These are phyloP conservation scores for Apodemus sylvaticus DNA, from an alignment of 2,113 vertebrate species.

Conservation along the genomic window DNA sequence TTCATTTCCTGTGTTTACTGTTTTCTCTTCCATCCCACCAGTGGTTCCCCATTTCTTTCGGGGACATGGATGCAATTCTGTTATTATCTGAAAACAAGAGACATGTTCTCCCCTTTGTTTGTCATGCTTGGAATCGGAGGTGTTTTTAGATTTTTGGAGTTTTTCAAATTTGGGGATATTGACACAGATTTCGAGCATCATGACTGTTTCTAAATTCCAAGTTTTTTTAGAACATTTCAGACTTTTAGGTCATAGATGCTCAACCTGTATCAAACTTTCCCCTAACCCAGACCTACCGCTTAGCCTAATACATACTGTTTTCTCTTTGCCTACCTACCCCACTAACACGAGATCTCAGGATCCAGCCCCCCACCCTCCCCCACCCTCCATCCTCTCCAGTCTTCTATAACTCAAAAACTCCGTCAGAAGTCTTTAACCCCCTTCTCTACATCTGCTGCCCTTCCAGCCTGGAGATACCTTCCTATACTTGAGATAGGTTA, in stretches of 20 bases:
- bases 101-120: neutral
- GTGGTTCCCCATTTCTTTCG: neutral
- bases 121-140: neutral
- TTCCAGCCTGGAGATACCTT: neutral
- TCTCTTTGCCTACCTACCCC: neutral
- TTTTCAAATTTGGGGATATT: neutral
- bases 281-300: neutral
- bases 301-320: neutral
- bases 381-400: too few species aligned
- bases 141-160: neutral
- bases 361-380: neutral
- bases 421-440: neutral
- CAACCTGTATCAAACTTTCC: neutral
- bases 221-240: neutral
- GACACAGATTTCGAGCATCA: neutral
- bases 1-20: neutral
- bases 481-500: neutral
- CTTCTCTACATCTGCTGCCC: neutral
- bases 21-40: neutral
- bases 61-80: neutral
- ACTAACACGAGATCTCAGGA: neutral
- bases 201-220: neutral
- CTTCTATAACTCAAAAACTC: neutral
- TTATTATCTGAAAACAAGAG: slow-evolving; percentile 34
- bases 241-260: neutral